Evolutionary conservation across 2,113 vertebrate species (phyloP), one percentile per base, ranked within the genome.

Genomic region (Cryptomyrus ogoouensis): DNA sequence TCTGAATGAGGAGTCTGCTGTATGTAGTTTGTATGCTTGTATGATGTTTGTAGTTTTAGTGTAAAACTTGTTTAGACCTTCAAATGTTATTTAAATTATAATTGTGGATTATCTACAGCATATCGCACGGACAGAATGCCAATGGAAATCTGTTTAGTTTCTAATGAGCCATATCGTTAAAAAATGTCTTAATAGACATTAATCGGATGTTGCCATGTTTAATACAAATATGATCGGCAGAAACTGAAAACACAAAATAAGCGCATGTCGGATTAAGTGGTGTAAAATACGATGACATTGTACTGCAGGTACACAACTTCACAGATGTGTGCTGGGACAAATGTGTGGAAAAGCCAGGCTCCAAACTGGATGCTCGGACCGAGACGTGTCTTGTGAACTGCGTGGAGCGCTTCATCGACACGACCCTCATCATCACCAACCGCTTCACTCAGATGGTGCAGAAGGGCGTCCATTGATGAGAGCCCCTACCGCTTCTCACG

Each of bases 311-410:
- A 46, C 97, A 98, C 94, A 97, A 92, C 19, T 97, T 98, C 93
- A 98, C 97, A 77, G 97, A 98, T 7, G 95, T 97, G 35, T 98
- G 97, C 94, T 98, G 97, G 97, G 97, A 98, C 89, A 98, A 98
- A 91, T 98, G 97, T 53, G 93, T 98, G 93, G 97, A 98, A 24
- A 97, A 96, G 80, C 97, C 97, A 0, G 95, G 97, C 47, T 96
- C 96, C 9, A 97, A 97, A 90, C 92, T 98, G 92, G 97, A 98
- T 92, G 95, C 96, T 49, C 93, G 97, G 87, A 98, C 97, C 0
- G 97, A 98, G 94, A 94, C 95, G 0, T 98, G 97, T 83, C 95
- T 98, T 31, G 95, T 96, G 87, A 98, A 93, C 94, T 98, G 97
- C 1, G 97, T 98, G 91, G 96, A 98, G 91, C 96, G 97, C 21